Evolutionary conservation across 2,113 vertebrate genomes (phyloP), one percentile per base, ranked within the genome.

Genomic region (Regulus satrapa): DNA sequence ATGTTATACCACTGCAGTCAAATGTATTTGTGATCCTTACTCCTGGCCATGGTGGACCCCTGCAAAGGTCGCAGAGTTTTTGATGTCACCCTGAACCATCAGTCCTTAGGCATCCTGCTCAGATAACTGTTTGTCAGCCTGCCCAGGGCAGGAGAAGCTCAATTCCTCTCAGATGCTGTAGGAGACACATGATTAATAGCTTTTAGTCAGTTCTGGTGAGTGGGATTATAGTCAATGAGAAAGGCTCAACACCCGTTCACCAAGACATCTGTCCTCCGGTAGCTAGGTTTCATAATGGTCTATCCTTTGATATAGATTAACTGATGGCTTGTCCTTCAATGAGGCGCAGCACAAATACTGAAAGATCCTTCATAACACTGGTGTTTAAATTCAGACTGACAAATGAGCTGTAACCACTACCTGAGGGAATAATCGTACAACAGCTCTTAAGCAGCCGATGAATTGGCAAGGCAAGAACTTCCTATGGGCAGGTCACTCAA

Each of bases 361-460:
- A 49, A 85, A 62, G 34, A 83, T 73, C 14, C 12, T 80, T 91
- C 62, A 51, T 63, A 38, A 32, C 41, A 40, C 21, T 74, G 51
- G 21, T 79, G 31, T 49, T 94, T 93, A 83, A 89, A 88, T 85
- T 63, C 49, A 78, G 49, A 38, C 71, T 79, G 88, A 83, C 74
- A 92, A 76, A 88, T 72, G 54, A 94, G 58, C 89, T 14, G 38
- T 19, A 83, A 43, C 43, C 36, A 66, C 32, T 66, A 63, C 59
- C 87, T 51, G 54, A 81, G 72, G 76, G 76, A 92, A 89, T 66
- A 92, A 79, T 88, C 0, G 5, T 84, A n/a, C 40, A 43, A 45
- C 7, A 31, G 48, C 32, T 86, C 32, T 71, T 45, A 55, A 2
- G 2, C 5, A 77, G 79, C 16, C 0, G 0, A 59, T 40, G 32